Evolutionary conservation across 1,140 invertebrate genomes (phyloP).

Genomic region (Eubasilissa regina): DNA sequence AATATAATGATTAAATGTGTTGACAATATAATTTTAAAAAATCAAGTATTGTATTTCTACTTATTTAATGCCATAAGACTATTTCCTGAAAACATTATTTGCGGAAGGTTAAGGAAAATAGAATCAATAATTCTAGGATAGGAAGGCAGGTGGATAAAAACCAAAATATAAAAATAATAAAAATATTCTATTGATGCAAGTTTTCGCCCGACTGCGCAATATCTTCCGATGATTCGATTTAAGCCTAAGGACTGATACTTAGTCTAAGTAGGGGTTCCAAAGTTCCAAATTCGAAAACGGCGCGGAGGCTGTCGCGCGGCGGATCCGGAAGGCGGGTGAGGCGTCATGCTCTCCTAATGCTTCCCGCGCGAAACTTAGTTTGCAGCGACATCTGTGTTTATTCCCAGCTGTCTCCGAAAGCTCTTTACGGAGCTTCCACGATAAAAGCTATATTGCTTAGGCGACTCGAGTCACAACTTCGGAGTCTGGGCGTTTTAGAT

Average conservation of each 20-base stretch:
- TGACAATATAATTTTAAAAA: too few relatives aligned
- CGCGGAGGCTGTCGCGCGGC: not conserved
- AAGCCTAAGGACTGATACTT: not conserved
- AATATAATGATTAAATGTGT: too few relatives aligned
- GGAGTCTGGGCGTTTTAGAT: slow-evolving; percentile 1
- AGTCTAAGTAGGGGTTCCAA: not conserved
- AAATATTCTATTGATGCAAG: not conserved
- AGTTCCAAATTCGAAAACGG: not conserved
- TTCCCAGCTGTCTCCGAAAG: slow-evolving; percentile 56
- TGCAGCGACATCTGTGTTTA: slow-evolving; percentile 55
- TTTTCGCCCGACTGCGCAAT: not conserved
- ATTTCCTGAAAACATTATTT: too few relatives aligned
- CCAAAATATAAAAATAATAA: too few relatives aligned
- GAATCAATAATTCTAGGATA: too few relatives aligned
- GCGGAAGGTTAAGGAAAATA: too few relatives aligned
- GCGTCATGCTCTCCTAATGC: slow-evolving; percentile 43
- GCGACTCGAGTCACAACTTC: slow-evolving; percentile 27
- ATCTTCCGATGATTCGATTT: not conserved
- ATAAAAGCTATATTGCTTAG: slow-evolving; percentile 46
- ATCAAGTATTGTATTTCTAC: too few relatives aligned
- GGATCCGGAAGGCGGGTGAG: slow-evolving; percentile 1
- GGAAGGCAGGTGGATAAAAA: too few relatives aligned
- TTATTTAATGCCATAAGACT: too few relatives aligned
- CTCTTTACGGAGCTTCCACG: slow-evolving; percentile 44
- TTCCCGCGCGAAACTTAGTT: slow-evolving; percentile 53